These are phyloP conservation scores for Dermolepida albohirtum DNA, from an alignment of 2,888 invertebrate species.

Conservation along the genomic window DNA sequence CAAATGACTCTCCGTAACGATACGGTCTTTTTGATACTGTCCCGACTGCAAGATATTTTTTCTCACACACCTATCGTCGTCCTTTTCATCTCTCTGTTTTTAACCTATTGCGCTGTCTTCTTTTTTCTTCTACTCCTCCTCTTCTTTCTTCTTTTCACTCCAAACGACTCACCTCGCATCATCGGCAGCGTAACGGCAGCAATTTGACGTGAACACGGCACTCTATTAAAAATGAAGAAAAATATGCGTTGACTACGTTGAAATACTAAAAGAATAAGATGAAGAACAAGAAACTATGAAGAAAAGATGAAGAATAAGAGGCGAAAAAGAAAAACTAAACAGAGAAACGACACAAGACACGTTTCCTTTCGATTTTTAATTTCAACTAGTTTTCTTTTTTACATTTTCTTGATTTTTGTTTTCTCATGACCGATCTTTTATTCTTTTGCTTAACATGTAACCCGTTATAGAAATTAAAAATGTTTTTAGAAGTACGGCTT, in stretches of 20 bases:
- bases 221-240: slow-evolving; percentile 39
- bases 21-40: slow-evolving; percentile 44
- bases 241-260: slow-evolving; percentile 31
- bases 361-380: slow-evolving; percentile 26
- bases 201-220: slow-evolving; percentile 25
- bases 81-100: slow-evolving; percentile 31
- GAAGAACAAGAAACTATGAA: slow-evolving; percentile 34
- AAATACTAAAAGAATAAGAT: slow-evolving; percentile 31
- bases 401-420: slow-evolving; percentile 2
- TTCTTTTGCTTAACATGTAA: slow-evolving; percentile 1
- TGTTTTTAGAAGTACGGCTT: too few relatives aligned
- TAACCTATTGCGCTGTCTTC: slow-evolving; percentile 12
- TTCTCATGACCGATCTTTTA: not conserved
- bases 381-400: slow-evolving; percentile 19
- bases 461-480: too few relatives aligned
- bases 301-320: slow-evolving; percentile 15
- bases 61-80: slow-evolving; percentile 30
- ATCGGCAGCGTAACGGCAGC: slow-evolving; percentile 42
- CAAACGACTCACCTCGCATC: slow-evolving; percentile 4
- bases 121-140: slow-evolving; percentile 23
- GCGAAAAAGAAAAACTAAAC: slow-evolving; percentile 24
- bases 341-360: slow-evolving; percentile 31
- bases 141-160: slow-evolving; percentile 16
- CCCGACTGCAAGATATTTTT: slow-evolving; percentile 38
- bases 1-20: slow-evolving; percentile 43